Evolutionary conservation across 1,140 invertebrate genomes (phyloP), one percentile per base, ranked within the genome.

Genomic region (Battus philenor): DNA sequence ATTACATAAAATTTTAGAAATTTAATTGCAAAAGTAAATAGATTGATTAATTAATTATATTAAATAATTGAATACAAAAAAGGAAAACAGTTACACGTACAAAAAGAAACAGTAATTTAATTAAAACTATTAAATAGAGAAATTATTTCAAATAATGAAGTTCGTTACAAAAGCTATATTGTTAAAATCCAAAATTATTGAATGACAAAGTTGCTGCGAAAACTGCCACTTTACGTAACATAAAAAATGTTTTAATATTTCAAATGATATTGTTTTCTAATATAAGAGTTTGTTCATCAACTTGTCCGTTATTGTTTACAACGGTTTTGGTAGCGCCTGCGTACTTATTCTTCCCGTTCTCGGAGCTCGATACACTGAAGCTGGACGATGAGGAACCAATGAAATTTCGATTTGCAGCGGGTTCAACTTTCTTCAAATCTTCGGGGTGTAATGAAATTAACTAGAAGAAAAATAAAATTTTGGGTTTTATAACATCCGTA

Each of bases 231-330:
- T 20, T 20, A 20, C 18, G 18, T 20, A 34, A 34, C 17, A 34
- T 17, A 34, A 20, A 34, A 11, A 16, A 34, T 16, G 4, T 8
- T 32, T 15, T 32, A 32, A 33, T 5, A 8, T 31, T 32, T 32
- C 1, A 33, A 6, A 20, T 20, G 6, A 3, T 20, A 20, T 20
- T 36, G 8, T 36, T 36, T 36, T 20, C 17, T 18, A 36, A 10
- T 11, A 36, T 5, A 2, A 36, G 15, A 36, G 33, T 10, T 20
- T 36, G 33, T 24, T 27, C 33, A 4, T 34, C 44, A 5, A 15
- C 18, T 7, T 47, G 29, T 0, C 60, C 60, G 26, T 64, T 51
- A 3, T 56, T 20, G 24, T 59, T 64, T 1, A 33, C 15, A 0
- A 50, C 13, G 8, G 52, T 41, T 11, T 33, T 64, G 7, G 45